These are phyloP conservation scores for Agrenia bidenticulata DNA, from an alignment of 2,888 invertebrate species.

Conservation along the genomic window DNA sequence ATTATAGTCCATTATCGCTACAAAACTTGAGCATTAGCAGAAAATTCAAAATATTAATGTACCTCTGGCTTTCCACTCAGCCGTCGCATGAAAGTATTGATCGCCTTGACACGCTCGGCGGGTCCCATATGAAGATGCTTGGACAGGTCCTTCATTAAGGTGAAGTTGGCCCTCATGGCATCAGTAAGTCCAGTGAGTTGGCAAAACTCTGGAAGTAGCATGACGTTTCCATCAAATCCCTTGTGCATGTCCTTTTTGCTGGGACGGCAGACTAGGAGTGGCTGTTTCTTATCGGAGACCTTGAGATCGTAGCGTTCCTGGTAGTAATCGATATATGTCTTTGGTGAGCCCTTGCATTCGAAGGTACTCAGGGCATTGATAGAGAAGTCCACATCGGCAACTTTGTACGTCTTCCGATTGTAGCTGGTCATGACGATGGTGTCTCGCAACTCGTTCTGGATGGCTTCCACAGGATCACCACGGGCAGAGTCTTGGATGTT, in stretches of 20 bases:
- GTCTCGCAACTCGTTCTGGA: conserved; percentile 19
- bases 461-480: not conserved
- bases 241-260: conserved; percentile 41
- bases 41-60: conserved; percentile 11
- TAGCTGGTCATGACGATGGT: conserved; percentile 52
- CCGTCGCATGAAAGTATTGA: conserved; percentile 62
- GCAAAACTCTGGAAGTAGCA: conserved; percentile 85
- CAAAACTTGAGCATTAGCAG: too few species aligned
- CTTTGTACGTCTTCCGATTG: conserved; percentile 60
- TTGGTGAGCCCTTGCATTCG: conserved; percentile 51
- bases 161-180: conserved; percentile 74
- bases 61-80: conserved; percentile 45
- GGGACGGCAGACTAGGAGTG: conserved; percentile 36
- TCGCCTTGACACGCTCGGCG: conserved; percentile 68
- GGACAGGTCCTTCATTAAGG: conserved; percentile 81
- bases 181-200: conserved; percentile 86
- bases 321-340: conserved; percentile 57
- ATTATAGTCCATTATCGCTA: not conserved
- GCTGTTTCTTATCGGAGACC: conserved; percentile 35
- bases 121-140: conserved; percentile 78
- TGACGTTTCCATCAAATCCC: conserved; percentile 52
- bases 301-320: conserved; percentile 36
- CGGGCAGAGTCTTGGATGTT: conserved; percentile 2
- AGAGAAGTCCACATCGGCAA: conserved; percentile 59
- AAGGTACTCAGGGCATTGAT: conserved; percentile 57